Evolutionary conservation across 92 coral and sea anemone species (phyloP), one percentile per base, ranked within the genome.

Genomic region (Porites cylindrica): DNA sequence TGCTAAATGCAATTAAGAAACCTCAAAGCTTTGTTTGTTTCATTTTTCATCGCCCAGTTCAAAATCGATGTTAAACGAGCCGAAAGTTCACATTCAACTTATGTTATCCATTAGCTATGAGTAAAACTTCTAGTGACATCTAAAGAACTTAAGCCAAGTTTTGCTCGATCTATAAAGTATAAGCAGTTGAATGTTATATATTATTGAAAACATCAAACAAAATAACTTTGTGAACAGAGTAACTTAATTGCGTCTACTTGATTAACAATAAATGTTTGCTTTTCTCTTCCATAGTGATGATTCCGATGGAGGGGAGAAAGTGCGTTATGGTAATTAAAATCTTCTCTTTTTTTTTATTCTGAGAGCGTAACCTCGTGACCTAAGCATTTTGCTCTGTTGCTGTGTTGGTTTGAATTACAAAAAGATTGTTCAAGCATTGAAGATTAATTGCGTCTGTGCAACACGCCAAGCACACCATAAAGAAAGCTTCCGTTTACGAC

Each of bases 231-330:
- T 5, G 65, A 21, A 79, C 72, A 50, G 72, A 18, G 65, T 23
- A 8, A 64, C 59, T 79, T 79, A 63, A 63, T 79, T 63, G 60
- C 83, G 62, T 79, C 68, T 79, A 19, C 61, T 79, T 12, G 10
- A 23, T 10, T 13, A 65, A 79, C 83, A 79, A 79, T 38, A 20
- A 32, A 14, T 43, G 43, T 78, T 78, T 78, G 51, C 38, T 11
- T 78, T 10, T n/a, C 7, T 47, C 24, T 21, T 23, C 72, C 21
- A 8, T 3, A 63, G 13, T 19, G 72, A 26, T 43, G 47, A 5
- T 65, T 79, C 50, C 81, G 69, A 61, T 66, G 14, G 14, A 7
- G 5, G 51, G 32, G 24, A 21, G 17, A 24, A 59, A 26, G 67
- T 4, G 13, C 52, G 16, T 52, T 20, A 54, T 8, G 81, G 17